Evolutionary conservation across 2,797 vertebrate genomes (phyloP).

Genomic region (Nannoperca obscura): DNA sequence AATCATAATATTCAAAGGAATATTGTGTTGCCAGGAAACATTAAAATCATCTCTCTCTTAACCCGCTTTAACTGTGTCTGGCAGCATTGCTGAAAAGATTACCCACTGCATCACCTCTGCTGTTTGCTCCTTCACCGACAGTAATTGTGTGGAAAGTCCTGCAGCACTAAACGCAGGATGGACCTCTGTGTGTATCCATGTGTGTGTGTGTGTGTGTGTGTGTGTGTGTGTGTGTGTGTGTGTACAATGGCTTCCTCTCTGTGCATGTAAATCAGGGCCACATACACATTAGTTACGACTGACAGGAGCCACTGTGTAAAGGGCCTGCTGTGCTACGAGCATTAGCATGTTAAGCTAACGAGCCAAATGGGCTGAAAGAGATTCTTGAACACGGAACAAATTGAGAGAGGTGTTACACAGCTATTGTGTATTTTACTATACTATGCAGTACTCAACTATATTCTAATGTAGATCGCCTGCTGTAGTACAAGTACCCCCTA

Average conservation of each 20-base stretch:
- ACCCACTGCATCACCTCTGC: constrained; percentile 40
- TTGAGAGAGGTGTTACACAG: not conserved
- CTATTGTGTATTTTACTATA: not conserved
- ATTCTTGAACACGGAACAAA: constrained; percentile 27
- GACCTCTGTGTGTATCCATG: constrained; percentile 4
- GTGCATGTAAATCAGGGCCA: constrained; percentile 63
- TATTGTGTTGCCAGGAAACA: constrained; percentile 7
- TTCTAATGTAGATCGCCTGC: too few relatives aligned
- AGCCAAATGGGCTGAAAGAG: constrained; percentile 50
- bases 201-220: too few relatives aligned
- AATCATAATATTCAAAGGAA: not conserved
- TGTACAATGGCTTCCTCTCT: constrained; percentile 45
- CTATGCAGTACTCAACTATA: not conserved
- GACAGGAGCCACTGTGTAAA: constrained; percentile 54
- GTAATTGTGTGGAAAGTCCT: constrained; percentile 61
- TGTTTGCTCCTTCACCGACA: constrained; percentile 43
- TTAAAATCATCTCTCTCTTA: not conserved
- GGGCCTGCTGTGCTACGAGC: constrained; percentile 39
- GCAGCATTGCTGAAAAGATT: constrained; percentile 8
- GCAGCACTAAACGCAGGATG: constrained; percentile 47
- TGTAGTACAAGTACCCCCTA: too few relatives aligned
- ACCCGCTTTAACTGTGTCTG: constrained; percentile 17
- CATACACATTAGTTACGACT: constrained; percentile 60
- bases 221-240: too few relatives aligned
- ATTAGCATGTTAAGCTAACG: constrained; percentile 68